A percentile compares a stretch with the other conserved stretches of the same genome.
Evolutionary conservation across 2,797 vertebrate genomes (phyloP).

Genomic region (Mus caroli): DNA sequence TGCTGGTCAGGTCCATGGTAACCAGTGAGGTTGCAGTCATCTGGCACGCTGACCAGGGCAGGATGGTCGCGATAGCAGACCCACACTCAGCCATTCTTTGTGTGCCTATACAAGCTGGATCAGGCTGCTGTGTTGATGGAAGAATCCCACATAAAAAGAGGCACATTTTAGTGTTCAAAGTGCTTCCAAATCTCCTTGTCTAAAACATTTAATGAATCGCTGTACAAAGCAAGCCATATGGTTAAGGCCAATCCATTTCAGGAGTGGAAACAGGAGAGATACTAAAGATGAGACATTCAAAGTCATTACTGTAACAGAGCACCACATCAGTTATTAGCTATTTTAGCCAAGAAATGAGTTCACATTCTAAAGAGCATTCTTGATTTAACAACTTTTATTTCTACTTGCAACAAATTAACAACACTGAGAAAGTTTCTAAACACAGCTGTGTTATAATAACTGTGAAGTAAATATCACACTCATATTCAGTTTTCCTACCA

Average conservation of each 20-base stretch:
- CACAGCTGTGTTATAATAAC: not conserved
- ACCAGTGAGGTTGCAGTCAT: not conserved
- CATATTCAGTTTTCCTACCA: not conserved
- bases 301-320: not conserved
- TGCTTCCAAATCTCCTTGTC: not conserved
- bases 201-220: not conserved
- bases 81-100: not conserved
- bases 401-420: constrained; percentile 34
- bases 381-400: constrained; percentile 44
- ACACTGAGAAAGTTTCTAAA: constrained; percentile 45
- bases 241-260: not conserved
- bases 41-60: not conserved
- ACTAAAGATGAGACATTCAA: not conserved
- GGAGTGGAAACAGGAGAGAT: not conserved
- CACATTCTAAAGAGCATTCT: not conserved
- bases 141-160: not conserved
- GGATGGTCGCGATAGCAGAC: not conserved
- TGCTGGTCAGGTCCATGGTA: not conserved
- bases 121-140: not conserved
- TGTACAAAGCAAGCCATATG: not conserved
- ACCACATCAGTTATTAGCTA: not conserved
- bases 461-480: not conserved
- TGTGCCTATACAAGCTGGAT: not conserved
- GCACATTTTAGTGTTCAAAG: not conserved
- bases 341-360: constrained; percentile 20